Conservation (phyloP, 2,888 invertebrate species). For the Sussaba pulchella region DNA sequence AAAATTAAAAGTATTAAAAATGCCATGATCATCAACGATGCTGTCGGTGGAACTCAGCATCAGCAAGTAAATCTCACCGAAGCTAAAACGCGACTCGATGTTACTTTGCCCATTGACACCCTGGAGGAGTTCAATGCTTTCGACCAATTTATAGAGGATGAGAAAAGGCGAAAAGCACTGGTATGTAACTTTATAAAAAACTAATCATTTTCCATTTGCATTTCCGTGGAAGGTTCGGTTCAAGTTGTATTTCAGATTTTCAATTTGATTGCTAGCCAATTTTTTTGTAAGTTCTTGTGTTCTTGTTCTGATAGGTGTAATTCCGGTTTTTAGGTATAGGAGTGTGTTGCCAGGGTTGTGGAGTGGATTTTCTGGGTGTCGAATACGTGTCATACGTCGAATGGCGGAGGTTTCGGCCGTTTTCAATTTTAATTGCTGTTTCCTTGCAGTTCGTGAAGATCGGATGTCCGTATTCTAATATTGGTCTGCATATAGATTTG, state of each 20-base stretch:
- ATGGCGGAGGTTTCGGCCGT: background rate
- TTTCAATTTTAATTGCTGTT: background rate
- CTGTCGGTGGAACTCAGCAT: too few relatives aligned
- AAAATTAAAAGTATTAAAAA: too few relatives aligned
- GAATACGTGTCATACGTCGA: background rate
- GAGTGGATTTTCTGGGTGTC: slow-evolving; percentile 8
- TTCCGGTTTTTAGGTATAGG: background rate
- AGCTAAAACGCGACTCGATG: too few relatives aligned
- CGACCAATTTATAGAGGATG: too few relatives aligned
- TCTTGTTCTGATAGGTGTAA: background rate
- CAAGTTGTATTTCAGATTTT: background rate
- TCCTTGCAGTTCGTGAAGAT: background rate
- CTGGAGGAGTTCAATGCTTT: too few relatives aligned
- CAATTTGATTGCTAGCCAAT: slow-evolving; percentile 10
- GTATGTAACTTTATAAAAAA: too few relatives aligned
- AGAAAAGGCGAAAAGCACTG: too few relatives aligned
- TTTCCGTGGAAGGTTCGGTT: too few relatives aligned
- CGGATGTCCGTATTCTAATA: background rate
- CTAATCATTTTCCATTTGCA: too few relatives aligned
- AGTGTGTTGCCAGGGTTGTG: background rate
- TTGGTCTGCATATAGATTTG: slow-evolving; percentile 5
- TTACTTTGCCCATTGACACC: too few relatives aligned
- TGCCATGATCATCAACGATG: too few relatives aligned
- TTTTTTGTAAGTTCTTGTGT: background rate
- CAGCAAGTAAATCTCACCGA: too few relatives aligned